A percentile compares a stretch with the other conserved stretches of the same genome.
Conservation (phyloP, 2,888 invertebrate species). For the Ischnura elegans region DNA sequence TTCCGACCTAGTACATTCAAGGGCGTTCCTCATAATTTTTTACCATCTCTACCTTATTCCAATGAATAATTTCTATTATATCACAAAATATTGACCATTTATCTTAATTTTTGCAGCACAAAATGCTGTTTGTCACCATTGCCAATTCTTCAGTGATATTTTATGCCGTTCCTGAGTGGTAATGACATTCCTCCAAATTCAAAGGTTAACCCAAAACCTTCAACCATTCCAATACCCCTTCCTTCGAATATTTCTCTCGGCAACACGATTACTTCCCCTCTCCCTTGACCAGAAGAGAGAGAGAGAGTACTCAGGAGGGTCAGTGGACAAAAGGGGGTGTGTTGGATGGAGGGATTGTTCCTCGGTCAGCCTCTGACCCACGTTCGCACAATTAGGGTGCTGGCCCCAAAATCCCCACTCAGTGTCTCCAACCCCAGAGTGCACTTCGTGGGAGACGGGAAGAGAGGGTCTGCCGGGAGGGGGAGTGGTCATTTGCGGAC, state of each 20-base stretch:
- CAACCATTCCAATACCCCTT: not conserved
- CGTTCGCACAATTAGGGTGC: not conserved
- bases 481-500: slow-evolving; percentile 19
- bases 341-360: not conserved
- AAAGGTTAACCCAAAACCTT: not conserved
- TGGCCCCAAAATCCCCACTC: not conserved
- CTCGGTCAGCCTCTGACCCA: not conserved
- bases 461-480: not conserved
- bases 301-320: too few relatives aligned
- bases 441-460: not conserved
- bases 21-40: too few relatives aligned
- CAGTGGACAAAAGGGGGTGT: not conserved
- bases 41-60: too few relatives aligned
- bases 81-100: too few relatives aligned
- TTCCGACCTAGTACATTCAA: too few relatives aligned
- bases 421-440: not conserved
- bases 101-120: too few relatives aligned
- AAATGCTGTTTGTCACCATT: too few relatives aligned
- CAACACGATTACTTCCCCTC: not conserved
- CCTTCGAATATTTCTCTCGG: not conserved
- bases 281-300: too few relatives aligned
- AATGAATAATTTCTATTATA: too few relatives aligned
- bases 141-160: too few relatives aligned
- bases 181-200: not conserved
- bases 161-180: not conserved